phyloP scores from a whole-genome alignment of 1,140 invertebrate species.

The Drosophila erecta region DNA sequence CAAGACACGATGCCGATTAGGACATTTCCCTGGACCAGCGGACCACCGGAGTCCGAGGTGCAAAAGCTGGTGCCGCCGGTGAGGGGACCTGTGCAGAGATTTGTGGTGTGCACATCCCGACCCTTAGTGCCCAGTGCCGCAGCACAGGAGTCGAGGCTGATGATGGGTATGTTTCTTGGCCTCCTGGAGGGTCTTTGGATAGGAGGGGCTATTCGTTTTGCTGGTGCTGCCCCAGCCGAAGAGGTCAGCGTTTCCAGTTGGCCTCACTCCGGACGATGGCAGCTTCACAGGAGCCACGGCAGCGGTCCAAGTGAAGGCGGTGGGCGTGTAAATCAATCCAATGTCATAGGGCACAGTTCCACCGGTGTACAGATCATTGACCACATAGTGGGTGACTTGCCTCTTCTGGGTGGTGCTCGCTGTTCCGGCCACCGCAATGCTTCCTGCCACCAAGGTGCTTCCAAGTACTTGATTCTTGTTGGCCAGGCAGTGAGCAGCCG shows the following conservation, averaged over 20 bases:
- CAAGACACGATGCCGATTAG: slow-evolving; percentile 85
- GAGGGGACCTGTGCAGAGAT: slow-evolving; percentile 85
- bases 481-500: slow-evolving; percentile 81
- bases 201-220: slow-evolving; percentile 66
- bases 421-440: slow-evolving; percentile 61
- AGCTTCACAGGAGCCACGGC: slow-evolving; percentile 84
- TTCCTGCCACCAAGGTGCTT: slow-evolving; percentile 70
- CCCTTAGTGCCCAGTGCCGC: slow-evolving; percentile 73
- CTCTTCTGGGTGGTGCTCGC: slow-evolving; percentile 71
- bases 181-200: slow-evolving; percentile 84
- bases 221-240: slow-evolving; percentile 85
- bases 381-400: slow-evolving; percentile 56
- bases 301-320: slow-evolving; percentile 84
- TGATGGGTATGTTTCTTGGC: slow-evolving; percentile 75
- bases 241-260: slow-evolving; percentile 84
- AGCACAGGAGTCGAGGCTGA: slow-evolving; percentile 59
- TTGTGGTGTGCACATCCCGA: slow-evolving; percentile 81
- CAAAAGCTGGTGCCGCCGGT: slow-evolving; percentile 85
- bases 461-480: slow-evolving; percentile 62
- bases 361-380: slow-evolving; percentile 72
- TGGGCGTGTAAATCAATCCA: slow-evolving; percentile 85
- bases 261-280: slow-evolving; percentile 82
- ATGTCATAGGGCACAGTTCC: slow-evolving; percentile 86
- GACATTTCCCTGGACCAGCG: slow-evolving; percentile 74
- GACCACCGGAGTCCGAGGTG: slow-evolving; percentile 85